Percentiles rank a stretch among this genome's conserved stretches.
These are phyloP conservation scores for Pampusana beccarii DNA, from an alignment of 2,113 vertebrate species.

Conservation along the genomic window DNA sequence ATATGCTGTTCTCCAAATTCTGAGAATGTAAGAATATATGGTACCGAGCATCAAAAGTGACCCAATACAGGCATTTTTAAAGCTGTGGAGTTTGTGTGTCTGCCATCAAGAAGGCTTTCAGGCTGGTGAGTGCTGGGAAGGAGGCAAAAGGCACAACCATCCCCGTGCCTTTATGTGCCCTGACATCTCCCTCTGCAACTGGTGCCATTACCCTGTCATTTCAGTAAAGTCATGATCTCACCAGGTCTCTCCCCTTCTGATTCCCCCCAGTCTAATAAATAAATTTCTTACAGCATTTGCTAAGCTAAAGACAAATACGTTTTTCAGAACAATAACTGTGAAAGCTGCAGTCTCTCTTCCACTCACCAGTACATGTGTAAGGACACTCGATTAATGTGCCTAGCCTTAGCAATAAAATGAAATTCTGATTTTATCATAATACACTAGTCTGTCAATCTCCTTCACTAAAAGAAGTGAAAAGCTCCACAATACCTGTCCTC, in stretches of 20 bases:
- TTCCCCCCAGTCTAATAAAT: background rate
- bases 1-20: background rate
- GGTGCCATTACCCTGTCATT: background rate
- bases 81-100: background rate
- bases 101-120: background rate
- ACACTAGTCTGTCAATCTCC: background rate
- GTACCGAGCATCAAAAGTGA: background rate
- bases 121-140: fast-evolving
- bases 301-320: background rate
- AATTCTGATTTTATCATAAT: background rate
- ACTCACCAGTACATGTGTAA: background rate
- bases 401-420: background rate
- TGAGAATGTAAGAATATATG: background rate
- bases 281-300: background rate
- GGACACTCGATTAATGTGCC: background rate
- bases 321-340: background rate
- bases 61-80: background rate
- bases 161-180: background rate
- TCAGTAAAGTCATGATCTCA: background rate
- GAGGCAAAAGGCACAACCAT: background rate
- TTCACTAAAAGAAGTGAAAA: background rate
- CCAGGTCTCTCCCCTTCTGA: background rate
- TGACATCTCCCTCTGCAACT: background rate
- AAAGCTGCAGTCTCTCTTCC: background rate
- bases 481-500: background rate